phyloP scores from a whole-genome alignment of 2,888 invertebrate genomes.

The Drosophila dives region DNA sequence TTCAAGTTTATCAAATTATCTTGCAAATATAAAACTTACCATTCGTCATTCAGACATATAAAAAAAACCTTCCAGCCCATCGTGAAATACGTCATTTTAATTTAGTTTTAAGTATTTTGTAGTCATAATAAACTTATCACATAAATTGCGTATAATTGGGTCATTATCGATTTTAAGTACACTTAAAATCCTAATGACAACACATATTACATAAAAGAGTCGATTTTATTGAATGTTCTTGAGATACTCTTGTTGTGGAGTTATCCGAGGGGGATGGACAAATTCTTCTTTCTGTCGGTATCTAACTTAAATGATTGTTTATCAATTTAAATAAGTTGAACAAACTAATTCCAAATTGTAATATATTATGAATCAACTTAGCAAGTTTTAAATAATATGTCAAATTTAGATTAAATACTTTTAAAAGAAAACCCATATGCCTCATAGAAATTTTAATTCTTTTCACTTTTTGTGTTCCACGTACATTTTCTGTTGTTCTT shows the following conservation, averaged over 20 bases:
- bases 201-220: neutral
- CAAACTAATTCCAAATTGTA: too few species aligned
- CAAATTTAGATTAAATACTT: neutral
- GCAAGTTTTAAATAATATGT: neutral
- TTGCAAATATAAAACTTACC: neutral
- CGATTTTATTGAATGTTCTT: neutral
- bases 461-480: neutral
- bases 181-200: neutral
- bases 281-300: too few species aligned
- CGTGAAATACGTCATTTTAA: neutral
- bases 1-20: neutral
- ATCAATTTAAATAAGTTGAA: neutral
- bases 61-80: neutral
- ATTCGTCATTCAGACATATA: neutral
- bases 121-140: neutral
- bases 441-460: neutral
- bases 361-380: too few species aligned
- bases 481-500: neutral
- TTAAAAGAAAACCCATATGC: neutral
- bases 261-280: too few species aligned
- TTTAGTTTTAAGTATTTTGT: neutral
- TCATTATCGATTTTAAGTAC: slow-evolving; percentile 19
- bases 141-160: slow-evolving; percentile 10
- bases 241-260: neutral
- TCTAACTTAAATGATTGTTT: neutral